Conservation (phyloP, 1,140 invertebrate species). For the Bemisia tabaci region DNA sequence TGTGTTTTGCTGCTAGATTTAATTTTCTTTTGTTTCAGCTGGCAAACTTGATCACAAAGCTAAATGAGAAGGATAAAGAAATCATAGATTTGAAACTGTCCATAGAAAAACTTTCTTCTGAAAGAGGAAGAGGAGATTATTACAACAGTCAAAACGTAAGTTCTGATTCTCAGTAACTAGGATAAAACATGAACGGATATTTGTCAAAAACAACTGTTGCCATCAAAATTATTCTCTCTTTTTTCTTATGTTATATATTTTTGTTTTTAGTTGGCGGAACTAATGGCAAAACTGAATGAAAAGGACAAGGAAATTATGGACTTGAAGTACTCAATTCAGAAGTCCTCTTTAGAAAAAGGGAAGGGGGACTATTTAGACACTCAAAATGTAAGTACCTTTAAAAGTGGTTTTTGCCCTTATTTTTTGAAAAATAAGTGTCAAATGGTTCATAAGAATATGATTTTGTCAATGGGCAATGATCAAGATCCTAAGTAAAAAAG, state of each 20-base stretch:
- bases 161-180: no score
- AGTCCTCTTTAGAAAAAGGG: not conserved
- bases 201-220: no score
- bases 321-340: not conserved
- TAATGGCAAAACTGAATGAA: not conserved
- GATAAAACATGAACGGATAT: no score
- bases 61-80: not conserved
- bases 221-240: no score
- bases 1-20: no score
- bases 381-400: not conserved
- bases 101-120: not conserved
- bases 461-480: no score
- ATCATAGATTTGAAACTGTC: not conserved
- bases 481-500: no score
- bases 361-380: not conserved
- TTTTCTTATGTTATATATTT: no score
- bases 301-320: not conserved
- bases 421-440: no score
- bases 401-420: no score
- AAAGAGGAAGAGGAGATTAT: not conserved
- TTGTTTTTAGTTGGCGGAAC: not conserved
- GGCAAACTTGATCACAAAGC: not conserved
- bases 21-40: not conserved
- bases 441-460: no score
- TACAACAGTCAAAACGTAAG: not conserved